phyloP scores from a whole-genome alignment of 2,888 invertebrate genomes.

The Papilio elwesi region DNA sequence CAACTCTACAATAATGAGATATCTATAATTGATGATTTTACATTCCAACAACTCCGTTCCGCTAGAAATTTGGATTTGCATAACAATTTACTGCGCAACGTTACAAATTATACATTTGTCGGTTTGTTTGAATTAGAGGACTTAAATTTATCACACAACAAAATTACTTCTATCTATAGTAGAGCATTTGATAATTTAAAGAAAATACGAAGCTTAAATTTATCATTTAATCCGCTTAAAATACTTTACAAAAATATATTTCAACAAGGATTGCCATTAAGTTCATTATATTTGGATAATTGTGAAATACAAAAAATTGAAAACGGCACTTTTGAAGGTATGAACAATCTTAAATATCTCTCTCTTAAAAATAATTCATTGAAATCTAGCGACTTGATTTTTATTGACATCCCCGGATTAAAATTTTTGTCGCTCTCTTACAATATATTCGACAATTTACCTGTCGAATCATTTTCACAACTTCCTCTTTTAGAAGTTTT shows the following conservation, averaged over 20 bases:
- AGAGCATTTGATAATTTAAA: constrained; percentile 90
- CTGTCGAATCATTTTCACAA: constrained; percentile 88
- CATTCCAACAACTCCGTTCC: constrained; percentile 90
- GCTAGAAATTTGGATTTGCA: constrained; percentile 91
- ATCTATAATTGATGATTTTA: constrained; percentile 90
- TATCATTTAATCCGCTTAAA: constrained; percentile 90
- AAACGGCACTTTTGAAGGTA: constrained; percentile 88
- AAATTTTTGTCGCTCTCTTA: constrained; percentile 89
- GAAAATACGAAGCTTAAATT: constrained; percentile 89
- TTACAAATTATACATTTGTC: constrained; percentile 89
- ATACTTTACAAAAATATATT: constrained; percentile 89
- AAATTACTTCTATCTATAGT: constrained; percentile 87
- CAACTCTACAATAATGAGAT: constrained; percentile 92
- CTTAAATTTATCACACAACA: constrained; percentile 89
- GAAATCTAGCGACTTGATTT: constrained; percentile 87
- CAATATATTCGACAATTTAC: constrained; percentile 91
- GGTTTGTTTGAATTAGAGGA: constrained; percentile 91
- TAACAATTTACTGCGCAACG: constrained; percentile 87
- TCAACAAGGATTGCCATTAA: constrained; percentile 90
- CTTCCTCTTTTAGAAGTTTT: constrained; percentile 91
- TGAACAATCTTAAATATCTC: constrained; percentile 90
- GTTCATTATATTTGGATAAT: constrained; percentile 89
- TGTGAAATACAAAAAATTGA: constrained; percentile 90
- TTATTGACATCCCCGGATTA: constrained; percentile 90
- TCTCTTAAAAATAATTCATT: constrained; percentile 90